Base-by-base conservation (phyloP, 2,888 invertebrate genomes). In the Philaethria dido region DNA sequence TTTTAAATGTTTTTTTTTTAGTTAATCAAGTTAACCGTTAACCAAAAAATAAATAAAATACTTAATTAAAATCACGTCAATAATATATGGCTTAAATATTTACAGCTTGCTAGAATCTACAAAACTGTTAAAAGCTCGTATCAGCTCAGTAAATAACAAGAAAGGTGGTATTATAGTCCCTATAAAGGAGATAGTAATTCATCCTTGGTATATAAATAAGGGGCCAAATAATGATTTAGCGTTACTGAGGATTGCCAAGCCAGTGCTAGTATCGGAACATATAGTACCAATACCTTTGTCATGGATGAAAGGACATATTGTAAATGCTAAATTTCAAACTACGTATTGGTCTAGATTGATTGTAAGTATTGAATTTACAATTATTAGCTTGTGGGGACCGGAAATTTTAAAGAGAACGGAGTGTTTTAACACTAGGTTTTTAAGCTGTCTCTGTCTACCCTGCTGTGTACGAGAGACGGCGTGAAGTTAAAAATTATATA, bases 311-410 rank as follows among this genome's bases (percentile, higher is more conserved):
- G 83, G 79, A 0, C 78, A 76, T 14, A 76, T 88, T 5, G 45
- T 83, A 8, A 82, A 79, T n/a, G 86, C 82, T 0, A 87, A 85
- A 64, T 89, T 89, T 68, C 69, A 86, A 71, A 79, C 84, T 0
- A 83, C 84, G 0, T 92, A 92, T 65, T 92, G 92, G 92, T 86
- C 92, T 0, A 82, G 88, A 47, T 74, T 91, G 36, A 77, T 91
- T 69, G 91, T 92, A 71, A 88, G 91, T 87, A n/a, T 29, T 16
- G n/a, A 25, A 4, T 20, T 33, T 20, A 22, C 11, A 44, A 5
- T 25, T 63, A 47, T 11, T 33, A 29, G n/a, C n/a, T n/a, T n/a
- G n/a, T n/a, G n/a, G n/a, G n/a, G n/a, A n/a, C n/a, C n/a, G n/a
- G n/a, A n/a, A n/a, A n/a, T n/a, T n/a, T n/a, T n/a, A n/a, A n/a